Evolutionary conservation across 37 sponge, comb jelly and placozoan genomes (phyloP), one percentile per base, ranked within the genome.

Genomic region (Tethya wilhelma): DNA sequence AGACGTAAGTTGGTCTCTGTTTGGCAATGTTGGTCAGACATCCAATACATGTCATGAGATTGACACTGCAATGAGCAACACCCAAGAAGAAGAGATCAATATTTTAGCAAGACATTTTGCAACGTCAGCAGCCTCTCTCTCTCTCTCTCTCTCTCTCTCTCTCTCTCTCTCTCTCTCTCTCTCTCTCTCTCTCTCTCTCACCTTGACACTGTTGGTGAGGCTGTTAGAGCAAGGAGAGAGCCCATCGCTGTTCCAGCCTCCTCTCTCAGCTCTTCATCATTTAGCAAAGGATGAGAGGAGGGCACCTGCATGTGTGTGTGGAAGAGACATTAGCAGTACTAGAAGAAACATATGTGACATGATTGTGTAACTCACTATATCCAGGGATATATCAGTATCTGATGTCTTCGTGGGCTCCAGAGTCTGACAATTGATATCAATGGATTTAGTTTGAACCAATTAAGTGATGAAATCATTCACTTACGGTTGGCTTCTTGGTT

Each of bases 41-140:
- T 36, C 84, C 72, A 12, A 97, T 69, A 37, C 90, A 86, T 19
- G 98, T 83, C 96, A 97, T 90, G 9, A 97, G 79, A 45, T 89
- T 91, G 23, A 88, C 83, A 69, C 95, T 95, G 90, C 11, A 58
- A 65, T 2, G 29, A 36, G 32, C 43, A 9, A 22, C 38, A 67
- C 44, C 26, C 9, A 8, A 53, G 6, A 44, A 31, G 14, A 44
- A 4, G 12, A 36, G 63, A n/a, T 49, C 14, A 19, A 14, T 49
- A 14, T 49, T 9, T 49, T 9, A 19, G 55, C 14, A 14, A 19
- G 55, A 19, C 14, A 19, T 9, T 49, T 9, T 49, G 55, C 55
- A 9, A 49, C 55, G 14, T 17, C 55, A 19, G 55, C 55, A 19
- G 14, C 17, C 55, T 49, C 55, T 49, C 55, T 49, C 55, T 49